Evolutionary conservation across 2,888 invertebrate genomes (phyloP).

Genomic region (Hecatera dysodea): DNA sequence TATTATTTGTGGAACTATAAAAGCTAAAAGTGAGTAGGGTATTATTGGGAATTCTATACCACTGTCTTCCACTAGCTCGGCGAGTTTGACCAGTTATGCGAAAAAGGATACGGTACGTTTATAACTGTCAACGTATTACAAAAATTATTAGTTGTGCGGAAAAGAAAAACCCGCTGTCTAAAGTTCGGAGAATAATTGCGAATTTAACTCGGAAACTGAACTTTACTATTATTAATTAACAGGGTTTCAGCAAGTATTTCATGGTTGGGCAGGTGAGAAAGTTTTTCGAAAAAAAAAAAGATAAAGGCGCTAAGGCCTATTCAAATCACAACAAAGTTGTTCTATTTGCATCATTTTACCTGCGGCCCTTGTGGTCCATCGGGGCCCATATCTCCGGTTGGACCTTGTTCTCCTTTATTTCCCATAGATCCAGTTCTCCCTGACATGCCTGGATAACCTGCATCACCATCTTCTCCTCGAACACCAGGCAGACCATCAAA

Average conservation of each 20-base stretch:
- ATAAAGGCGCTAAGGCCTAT: not conserved
- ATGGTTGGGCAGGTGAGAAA: not conserved
- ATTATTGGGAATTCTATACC: too few relatives aligned
- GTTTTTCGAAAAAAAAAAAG: not conserved
- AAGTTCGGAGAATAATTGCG: not conserved
- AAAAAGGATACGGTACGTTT: too few relatives aligned
- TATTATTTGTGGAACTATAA: not conserved
- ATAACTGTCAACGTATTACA: too few relatives aligned
- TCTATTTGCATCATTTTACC: slow-evolving; percentile 79
- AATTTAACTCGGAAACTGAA: not conserved
- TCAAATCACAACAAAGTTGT: slow-evolving; percentile 1
- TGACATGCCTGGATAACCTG: slow-evolving; percentile 90
- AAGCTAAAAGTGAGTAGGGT: too few relatives aligned
- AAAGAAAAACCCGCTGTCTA: not conserved
- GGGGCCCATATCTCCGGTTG: slow-evolving; percentile 90
- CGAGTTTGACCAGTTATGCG: too few relatives aligned
- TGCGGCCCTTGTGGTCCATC: slow-evolving; percentile 90
- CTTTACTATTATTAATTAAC: not conserved
- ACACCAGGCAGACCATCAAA: slow-evolving; percentile 81
- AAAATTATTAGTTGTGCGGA: not conserved
- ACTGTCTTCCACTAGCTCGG: too few relatives aligned
- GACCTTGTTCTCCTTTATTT: slow-evolving; percentile 82
- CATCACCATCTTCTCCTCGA: slow-evolving; percentile 90
- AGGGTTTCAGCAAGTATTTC: not conserved
- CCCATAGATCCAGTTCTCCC: slow-evolving; percentile 89